Evolutionary conservation across 2,888 invertebrate genomes (phyloP).

Genomic region (Kryphioiulus occultus): DNA sequence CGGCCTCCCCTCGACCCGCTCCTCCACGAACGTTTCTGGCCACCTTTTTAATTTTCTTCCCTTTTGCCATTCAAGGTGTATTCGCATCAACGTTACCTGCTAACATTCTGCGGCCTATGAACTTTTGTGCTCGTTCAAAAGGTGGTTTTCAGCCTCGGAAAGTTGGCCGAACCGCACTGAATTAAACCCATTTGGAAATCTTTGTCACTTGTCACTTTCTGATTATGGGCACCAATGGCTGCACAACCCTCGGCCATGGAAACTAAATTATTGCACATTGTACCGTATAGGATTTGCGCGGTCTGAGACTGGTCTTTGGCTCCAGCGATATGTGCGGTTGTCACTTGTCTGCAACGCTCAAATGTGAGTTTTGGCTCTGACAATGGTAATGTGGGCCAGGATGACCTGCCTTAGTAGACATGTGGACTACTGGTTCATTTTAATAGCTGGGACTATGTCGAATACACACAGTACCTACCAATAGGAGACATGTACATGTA

Average conservation of each 20-base stretch:
- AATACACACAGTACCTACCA: no score
- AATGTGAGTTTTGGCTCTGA: background rate
- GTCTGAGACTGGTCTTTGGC: background rate
- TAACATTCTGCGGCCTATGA: background rate
- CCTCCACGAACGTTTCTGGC: background rate
- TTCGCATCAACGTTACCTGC: background rate
- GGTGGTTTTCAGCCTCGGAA: background rate
- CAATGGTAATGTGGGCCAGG: background rate
- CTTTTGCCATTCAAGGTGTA: background rate
- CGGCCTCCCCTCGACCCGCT: background rate
- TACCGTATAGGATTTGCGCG: background rate
- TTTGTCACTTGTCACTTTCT: background rate
- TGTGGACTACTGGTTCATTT: no score
- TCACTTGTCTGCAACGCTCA: background rate
- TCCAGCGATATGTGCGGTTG: background rate
- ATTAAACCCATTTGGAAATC: slow-evolving; percentile 16
- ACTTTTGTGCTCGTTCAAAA: background rate
- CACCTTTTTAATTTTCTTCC: background rate
- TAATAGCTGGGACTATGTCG: no score
- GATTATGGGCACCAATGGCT: background rate
- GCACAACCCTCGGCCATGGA: background rate
- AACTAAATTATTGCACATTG: background rate
- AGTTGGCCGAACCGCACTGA: background rate
- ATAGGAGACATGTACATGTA: no score
- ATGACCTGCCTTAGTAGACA: no score